Evolutionary conservation across 2,113 vertebrate species (phyloP).

Genomic region (Cervus canadensis): DNA sequence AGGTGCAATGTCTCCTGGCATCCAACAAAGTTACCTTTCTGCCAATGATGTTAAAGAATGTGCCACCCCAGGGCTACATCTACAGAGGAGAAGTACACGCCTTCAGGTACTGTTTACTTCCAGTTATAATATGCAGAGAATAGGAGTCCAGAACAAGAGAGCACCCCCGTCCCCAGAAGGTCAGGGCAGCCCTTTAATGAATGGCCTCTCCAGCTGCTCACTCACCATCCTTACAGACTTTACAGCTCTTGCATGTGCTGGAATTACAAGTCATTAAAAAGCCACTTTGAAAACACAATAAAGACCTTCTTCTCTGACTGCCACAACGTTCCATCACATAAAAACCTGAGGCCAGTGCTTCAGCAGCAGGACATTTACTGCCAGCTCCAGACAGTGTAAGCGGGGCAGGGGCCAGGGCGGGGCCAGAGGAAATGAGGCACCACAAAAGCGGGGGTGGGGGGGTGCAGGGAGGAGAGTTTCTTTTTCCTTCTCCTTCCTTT

Average conservation of each 20-base stretch:
- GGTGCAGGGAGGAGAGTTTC: not conserved
- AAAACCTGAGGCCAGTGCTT: constrained; percentile 65
- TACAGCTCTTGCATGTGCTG: constrained; percentile 70
- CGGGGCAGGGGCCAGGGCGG: constrained; percentile 50
- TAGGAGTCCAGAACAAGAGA: constrained; percentile 17
- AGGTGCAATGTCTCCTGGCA: not conserved
- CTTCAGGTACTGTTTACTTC: constrained; percentile 44
- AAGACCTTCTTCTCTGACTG: constrained; percentile 61
- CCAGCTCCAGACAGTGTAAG: constrained; percentile 58
- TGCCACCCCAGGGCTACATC: not conserved
- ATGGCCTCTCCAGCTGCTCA: constrained; percentile 50
- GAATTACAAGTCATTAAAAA: constrained; percentile 77
- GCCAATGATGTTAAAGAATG: constrained; percentile 4
- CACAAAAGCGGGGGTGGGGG: not conserved
- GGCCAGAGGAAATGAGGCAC: constrained; percentile 39
- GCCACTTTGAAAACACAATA: constrained; percentile 77
- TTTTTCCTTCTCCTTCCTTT: constrained; percentile 28
- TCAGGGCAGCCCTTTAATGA: constrained; percentile 63
- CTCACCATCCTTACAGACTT: constrained; percentile 67
- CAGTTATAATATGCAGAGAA: constrained; percentile 47
- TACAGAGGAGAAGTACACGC: not conserved
- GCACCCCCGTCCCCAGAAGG: not conserved
- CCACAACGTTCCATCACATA: constrained; percentile 63
- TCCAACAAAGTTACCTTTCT: not conserved
- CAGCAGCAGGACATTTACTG: constrained; percentile 68